Evolutionary conservation across 2,113 vertebrate genomes (phyloP).

Genomic region (Egretta garzetta): DNA sequence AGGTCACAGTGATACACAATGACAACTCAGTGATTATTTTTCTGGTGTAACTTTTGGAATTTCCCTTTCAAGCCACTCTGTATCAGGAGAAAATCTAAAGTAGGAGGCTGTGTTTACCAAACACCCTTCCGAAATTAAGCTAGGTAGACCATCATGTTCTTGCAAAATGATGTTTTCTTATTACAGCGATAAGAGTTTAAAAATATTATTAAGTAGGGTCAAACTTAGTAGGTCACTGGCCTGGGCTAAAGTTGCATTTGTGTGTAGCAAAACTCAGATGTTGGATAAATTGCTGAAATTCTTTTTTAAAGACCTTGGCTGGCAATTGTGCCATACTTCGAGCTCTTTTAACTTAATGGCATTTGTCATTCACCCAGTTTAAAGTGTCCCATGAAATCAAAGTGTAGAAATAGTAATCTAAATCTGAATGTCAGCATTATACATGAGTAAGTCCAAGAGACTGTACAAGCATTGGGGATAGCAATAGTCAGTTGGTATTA

Average conservation of each 20-base stretch:
- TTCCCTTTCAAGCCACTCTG: neutral
- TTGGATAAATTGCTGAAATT: neutral
- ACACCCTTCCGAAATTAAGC: neutral
- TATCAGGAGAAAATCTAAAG: neutral
- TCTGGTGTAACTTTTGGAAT: slow-evolving; percentile 7
- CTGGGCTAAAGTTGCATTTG: neutral
- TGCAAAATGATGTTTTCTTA: neutral
- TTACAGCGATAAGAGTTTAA: neutral
- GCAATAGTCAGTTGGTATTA: neutral
- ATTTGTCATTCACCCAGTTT: neutral
- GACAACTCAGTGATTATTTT: neutral
- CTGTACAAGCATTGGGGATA: neutral
- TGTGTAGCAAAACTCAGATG: neutral
- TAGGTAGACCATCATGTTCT: neutral
- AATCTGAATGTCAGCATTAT: neutral
- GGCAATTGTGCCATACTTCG: neutral
- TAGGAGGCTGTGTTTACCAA: slow-evolving; percentile 19
- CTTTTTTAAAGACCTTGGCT: neutral
- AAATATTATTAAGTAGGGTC: neutral
- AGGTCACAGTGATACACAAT: neutral
- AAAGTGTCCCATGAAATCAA: neutral
- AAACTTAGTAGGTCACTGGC: neutral
- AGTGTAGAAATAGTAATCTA: neutral
- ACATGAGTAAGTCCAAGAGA: neutral
- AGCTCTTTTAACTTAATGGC: neutral